Conservation (phyloP, 2,888 invertebrate species). For the Agrypnus murinus region DNA sequence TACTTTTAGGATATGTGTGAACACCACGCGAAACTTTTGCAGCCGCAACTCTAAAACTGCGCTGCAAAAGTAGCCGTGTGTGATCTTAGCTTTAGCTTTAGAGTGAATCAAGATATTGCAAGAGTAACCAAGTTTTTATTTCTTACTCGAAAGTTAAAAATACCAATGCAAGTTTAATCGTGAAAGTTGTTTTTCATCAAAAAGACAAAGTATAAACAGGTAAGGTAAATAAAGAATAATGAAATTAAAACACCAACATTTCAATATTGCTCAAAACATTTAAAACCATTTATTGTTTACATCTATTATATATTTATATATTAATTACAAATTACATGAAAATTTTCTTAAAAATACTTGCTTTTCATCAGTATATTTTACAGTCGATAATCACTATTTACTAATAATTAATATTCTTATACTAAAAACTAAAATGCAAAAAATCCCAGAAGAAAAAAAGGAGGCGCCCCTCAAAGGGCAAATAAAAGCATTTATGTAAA, state of each 20-base stretch:
- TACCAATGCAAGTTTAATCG: too few relatives aligned
- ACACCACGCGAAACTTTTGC: too few relatives aligned
- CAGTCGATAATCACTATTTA: conserved; percentile 61
- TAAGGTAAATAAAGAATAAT: too few relatives aligned
- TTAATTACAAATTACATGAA: conserved; percentile 70
- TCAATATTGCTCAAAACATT: conserved; percentile 63
- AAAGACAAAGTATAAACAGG: too few relatives aligned
- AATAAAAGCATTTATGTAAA: conserved; percentile 42
- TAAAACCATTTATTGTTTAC: conserved; percentile 70
- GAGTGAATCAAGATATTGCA: too few relatives aligned
- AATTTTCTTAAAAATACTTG: conserved; percentile 69
- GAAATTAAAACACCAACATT: not conserved
- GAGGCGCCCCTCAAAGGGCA: conserved; percentile 37
- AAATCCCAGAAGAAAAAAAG: conserved; percentile 36
- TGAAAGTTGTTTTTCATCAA: too few relatives aligned
- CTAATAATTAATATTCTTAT: conserved; percentile 63
- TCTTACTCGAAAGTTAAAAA: too few relatives aligned
- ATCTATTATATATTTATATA: conserved; percentile 68
- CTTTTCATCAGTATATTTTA: conserved; percentile 66
- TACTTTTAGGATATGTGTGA: too few relatives aligned
- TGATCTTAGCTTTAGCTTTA: too few relatives aligned
- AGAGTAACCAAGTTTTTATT: too few relatives aligned
- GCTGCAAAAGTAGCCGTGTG: too few relatives aligned
- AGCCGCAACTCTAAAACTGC: too few relatives aligned
- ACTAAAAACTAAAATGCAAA: conserved; percentile 45